Base-by-base conservation (phyloP, 2,113 vertebrate genomes). In the Phrynosoma blainvillii region DNA sequence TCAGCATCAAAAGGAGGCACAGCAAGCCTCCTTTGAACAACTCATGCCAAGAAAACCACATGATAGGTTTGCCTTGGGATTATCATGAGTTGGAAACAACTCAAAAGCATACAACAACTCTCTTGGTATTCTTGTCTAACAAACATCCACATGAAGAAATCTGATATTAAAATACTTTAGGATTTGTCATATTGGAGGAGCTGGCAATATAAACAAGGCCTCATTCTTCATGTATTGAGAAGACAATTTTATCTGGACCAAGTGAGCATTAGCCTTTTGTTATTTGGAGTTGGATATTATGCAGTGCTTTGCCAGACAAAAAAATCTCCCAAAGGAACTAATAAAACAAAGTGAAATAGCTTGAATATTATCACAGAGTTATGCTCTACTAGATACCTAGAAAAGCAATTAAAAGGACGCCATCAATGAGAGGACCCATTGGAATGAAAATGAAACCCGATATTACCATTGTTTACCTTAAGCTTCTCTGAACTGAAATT, bases 381-480 rank as follows among this genome's bases (percentile, higher is more conserved):
- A 13, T 62, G 88, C 79, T 93, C 90, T 91, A 92, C 88, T 79
- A 91, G 90, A 86, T 94, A 87, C 90, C 92, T 90, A 87, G 91
- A 93, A 95, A 94, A 95, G 93, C 94, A 95, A 93, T 95, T 95
- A 96, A 93, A 79, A 84, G 70, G 66, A 81, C 89, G 81, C 52
- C 77, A 81, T 90, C 93, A 94, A 83, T 12, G 12, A 92, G 87
- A 87, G 92, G 86, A 91, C 81, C 83, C 92, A 76, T 80, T 89
- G 87, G 91, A 95, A 94, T 85, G 84, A 90, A 94, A 95, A 95
- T 93, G 91, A 90, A 95, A 92, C 92, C 86, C 76, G 79, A 93
- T 92, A 94, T 93, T 95, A 88, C 92, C 92, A 82, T 90, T 96
- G 94, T 95, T 95, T 96, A 93, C 93, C 90, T 93, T 95, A 88